A percentile compares a stretch with the other conserved stretches of the same genome.
These are phyloP conservation scores for Anisognathus igniventris DNA, from an alignment of 2,797 vertebrate species.

Conservation along the genomic window DNA sequence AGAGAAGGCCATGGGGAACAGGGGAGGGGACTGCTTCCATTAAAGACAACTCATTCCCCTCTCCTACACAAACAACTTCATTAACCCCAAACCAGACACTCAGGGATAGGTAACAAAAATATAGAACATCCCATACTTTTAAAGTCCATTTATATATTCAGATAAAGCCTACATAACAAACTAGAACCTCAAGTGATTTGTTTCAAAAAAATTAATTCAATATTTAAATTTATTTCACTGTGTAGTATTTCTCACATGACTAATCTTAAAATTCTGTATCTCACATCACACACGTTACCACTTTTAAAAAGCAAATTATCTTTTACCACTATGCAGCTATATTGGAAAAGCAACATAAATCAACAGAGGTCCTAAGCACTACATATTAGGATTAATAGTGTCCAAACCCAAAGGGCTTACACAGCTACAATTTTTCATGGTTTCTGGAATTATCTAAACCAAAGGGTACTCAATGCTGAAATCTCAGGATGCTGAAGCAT, in stretches of 20 bases:
- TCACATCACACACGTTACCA: fast-evolving
- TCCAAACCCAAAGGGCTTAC: background rate
- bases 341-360: background rate
- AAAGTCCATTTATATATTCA: background rate
- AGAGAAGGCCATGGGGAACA: background rate
- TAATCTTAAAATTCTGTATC: background rate
- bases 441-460: background rate
- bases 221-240: background rate
- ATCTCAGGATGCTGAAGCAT: background rate
- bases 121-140: background rate
- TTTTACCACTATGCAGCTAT: background rate
- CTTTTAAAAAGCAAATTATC: background rate
- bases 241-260: background rate
- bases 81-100: background rate
- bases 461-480: background rate
- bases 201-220: background rate
- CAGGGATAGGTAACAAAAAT: background rate
- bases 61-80: background rate
- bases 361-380: background rate
- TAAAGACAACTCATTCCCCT: background rate
- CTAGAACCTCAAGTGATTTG: background rate
- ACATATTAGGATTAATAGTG: background rate
- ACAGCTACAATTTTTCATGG: background rate
- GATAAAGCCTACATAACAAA: background rate
- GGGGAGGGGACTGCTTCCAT: background rate